These are phyloP conservation scores for Eristalis tenax DNA, from an alignment of 2,888 invertebrate genomes.

Conservation along the genomic window DNA sequence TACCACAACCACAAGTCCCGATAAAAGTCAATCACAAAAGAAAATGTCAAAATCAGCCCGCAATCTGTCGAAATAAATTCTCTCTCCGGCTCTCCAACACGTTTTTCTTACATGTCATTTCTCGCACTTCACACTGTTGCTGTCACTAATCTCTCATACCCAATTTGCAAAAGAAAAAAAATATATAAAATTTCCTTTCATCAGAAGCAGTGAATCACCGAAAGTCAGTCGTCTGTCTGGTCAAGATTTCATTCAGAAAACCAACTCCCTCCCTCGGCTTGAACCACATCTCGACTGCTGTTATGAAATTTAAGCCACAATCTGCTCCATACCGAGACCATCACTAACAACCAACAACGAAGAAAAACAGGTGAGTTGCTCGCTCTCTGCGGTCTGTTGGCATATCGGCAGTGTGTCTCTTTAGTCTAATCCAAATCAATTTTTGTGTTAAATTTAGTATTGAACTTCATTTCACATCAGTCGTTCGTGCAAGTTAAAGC, in stretches of 20 bases:
- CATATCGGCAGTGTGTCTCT: slow-evolving; percentile 13
- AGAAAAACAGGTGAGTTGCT: slow-evolving; percentile 59
- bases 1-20: background rate
- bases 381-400: slow-evolving; percentile 26
- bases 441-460: slow-evolving; percentile 67
- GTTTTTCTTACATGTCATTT: slow-evolving; percentile 39
- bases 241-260: slow-evolving; percentile 58
- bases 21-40: slow-evolving; percentile 10
- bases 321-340: slow-evolving; percentile 22
- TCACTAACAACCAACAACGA: background rate
- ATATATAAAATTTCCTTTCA: slow-evolving; percentile 5
- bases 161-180: slow-evolving; percentile 5
- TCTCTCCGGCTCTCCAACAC: slow-evolving; percentile 8
- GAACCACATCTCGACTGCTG: slow-evolving; percentile 15
- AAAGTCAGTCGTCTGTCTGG: slow-evolving; percentile 17
- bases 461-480: slow-evolving; percentile 62
- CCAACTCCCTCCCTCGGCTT: slow-evolving; percentile 1
- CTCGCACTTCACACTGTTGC: slow-evolving; percentile 24
- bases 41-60: slow-evolving; percentile 61
- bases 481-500: slow-evolving; percentile 53
- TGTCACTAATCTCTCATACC: slow-evolving; percentile 13
- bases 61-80: slow-evolving; percentile 25
- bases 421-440: slow-evolving; percentile 50
- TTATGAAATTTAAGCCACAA: slow-evolving; percentile 51
- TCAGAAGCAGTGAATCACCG: slow-evolving; percentile 57